Percentiles rank a stretch among this genome's conserved stretches.
phyloP scores from a whole-genome alignment of 37 sponge, comb jelly and placozoan genomes.

The Ephydatia muelleri region DNA sequence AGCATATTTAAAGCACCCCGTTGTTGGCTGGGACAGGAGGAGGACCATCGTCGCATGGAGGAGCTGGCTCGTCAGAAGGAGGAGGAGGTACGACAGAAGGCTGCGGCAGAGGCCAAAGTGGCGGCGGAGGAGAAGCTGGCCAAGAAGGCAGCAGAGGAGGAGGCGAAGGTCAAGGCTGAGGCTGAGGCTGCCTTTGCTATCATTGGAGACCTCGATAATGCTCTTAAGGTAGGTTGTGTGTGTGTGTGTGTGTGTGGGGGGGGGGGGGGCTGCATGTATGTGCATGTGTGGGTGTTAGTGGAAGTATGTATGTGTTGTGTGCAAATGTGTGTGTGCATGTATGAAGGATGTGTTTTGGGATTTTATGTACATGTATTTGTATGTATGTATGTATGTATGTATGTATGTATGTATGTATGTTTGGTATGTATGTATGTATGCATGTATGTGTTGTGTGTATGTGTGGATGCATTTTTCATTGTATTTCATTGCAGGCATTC shows the following conservation, averaged over 20 bases:
- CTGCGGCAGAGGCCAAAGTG: constrained; percentile 26
- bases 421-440: constrained; percentile 4
- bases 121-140: constrained; percentile 18
- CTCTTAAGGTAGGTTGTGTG: constrained; percentile 53
- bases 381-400: background rate
- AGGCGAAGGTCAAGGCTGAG: constrained; percentile 36
- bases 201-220: constrained; percentile 54
- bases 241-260: too few species aligned
- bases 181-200: constrained; percentile 53
- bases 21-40: constrained; percentile 16
- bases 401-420: background rate
- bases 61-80: too few species aligned
- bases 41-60: constrained; percentile 35
- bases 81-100: constrained; percentile 17
- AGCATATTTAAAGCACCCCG: background rate
- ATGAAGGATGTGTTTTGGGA: too few species aligned
- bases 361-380: background rate
- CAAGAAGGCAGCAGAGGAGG: constrained; percentile 51
- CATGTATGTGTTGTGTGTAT: background rate
- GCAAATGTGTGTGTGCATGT: background rate
- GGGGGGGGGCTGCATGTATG: too few species aligned
- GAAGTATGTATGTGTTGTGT: constrained; percentile 1
- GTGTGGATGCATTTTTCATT: background rate
- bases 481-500: too few species aligned
- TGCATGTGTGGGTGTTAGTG: constrained; percentile 25